Evolutionary conservation across 1,140 invertebrate genomes (phyloP).

Genomic region (Ips nitidus): DNA sequence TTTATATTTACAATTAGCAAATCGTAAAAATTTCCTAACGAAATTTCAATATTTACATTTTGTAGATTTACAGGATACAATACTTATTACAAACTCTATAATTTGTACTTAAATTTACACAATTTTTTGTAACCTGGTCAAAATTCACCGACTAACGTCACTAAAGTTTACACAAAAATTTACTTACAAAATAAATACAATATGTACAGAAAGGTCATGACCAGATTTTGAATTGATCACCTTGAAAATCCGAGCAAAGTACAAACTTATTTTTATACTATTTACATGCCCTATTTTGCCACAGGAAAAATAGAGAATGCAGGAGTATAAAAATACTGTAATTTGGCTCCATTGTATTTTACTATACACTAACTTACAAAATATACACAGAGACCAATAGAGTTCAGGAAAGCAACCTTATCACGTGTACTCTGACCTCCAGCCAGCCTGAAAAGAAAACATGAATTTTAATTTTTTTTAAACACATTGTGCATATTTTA

Average conservation of each 20-base stretch:
- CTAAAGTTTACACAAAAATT: slow-evolving; percentile 6
- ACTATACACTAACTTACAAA: neutral
- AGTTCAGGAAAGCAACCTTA: slow-evolving; percentile 31
- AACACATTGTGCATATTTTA: neutral
- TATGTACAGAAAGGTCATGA: slow-evolving; percentile 25
- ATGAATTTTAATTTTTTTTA: slow-evolving; percentile 6
- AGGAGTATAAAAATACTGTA: neutral
- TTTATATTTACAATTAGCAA: slow-evolving; percentile 39
- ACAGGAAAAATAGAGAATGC: slow-evolving; percentile 5
- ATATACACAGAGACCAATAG: neutral
- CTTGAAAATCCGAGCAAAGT: slow-evolving; percentile 15
- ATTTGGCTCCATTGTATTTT: neutral
- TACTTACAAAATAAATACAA: slow-evolving; percentile 31
- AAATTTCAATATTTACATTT: slow-evolving; percentile 39
- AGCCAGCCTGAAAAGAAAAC: slow-evolving; percentile 50
- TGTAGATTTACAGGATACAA: slow-evolving; percentile 23
- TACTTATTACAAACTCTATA: slow-evolving; percentile 37
- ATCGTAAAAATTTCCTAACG: slow-evolving; percentile 43
- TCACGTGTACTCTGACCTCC: slow-evolving; percentile 54
- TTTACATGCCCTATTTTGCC: slow-evolving; percentile 4
- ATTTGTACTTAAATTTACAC: slow-evolving; percentile 50
- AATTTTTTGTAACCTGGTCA: slow-evolving; percentile 28
- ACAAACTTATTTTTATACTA: slow-evolving; percentile 9
- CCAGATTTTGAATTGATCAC: slow-evolving; percentile 24
- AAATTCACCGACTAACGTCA: slow-evolving; percentile 17